A percentile compares a stretch with the other conserved stretches of the same genome.
Conservation (phyloP, 2,797 vertebrate species). For the Myotis vivesi region DNA sequence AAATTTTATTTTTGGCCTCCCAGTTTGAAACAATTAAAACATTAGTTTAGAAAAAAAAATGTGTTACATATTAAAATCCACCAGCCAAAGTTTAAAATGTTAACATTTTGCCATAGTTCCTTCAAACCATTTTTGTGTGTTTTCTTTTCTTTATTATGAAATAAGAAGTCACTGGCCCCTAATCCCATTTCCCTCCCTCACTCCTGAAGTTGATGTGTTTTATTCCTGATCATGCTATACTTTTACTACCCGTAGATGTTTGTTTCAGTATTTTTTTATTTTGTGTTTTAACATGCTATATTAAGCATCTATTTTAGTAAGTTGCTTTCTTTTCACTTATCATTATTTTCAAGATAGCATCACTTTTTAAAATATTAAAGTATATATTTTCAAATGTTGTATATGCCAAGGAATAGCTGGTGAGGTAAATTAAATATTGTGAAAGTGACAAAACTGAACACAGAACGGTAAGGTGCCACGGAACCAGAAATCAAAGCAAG, state of each 20-base stretch:
- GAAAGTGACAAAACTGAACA: background rate
- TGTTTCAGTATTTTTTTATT: background rate
- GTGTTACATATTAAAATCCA: background rate
- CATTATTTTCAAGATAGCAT: slow-evolving; percentile 1
- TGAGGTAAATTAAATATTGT: background rate
- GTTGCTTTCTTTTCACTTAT: background rate
- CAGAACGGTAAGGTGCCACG: background rate
- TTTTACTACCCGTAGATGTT: background rate
- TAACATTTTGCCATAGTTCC: background rate
- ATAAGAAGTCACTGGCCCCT: background rate
- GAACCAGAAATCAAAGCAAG: slow-evolving; percentile 7
- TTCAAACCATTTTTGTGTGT: background rate
- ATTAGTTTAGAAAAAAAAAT: slow-evolving; percentile 5
- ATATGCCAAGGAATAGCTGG: background rate
- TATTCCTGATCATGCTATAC: background rate
- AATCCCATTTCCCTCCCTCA: no score
- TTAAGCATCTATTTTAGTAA: background rate
- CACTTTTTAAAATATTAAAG: slow-evolving; percentile 35
- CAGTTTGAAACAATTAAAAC: background rate
- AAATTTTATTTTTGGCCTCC: background rate
- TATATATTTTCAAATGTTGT: background rate
- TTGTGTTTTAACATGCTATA: background rate
- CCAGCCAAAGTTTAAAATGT: background rate
- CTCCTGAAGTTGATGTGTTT: background rate
- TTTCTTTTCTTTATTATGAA: background rate